Conservation (phyloP, 2,797 vertebrate species). For the Poecilia picta region DNA sequence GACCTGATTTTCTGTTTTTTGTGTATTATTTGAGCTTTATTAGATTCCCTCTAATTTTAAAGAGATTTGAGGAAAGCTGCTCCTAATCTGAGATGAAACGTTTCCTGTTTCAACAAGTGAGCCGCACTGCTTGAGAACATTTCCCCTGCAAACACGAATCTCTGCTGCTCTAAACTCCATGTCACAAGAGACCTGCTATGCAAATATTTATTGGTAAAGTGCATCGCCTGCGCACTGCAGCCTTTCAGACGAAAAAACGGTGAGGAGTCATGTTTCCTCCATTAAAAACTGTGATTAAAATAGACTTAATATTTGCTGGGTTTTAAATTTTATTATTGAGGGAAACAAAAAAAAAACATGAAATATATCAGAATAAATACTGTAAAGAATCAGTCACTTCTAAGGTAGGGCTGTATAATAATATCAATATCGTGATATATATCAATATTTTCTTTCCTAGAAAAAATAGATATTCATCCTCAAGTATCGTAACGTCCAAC, state of each 20-base stretch:
- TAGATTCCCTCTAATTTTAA: conserved; percentile 56
- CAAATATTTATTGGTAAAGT: conserved; percentile 43
- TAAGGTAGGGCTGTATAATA: no score
- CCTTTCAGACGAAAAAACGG: not conserved
- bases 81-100: conserved; percentile 50
- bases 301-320: not conserved
- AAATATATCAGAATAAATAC: not conserved
- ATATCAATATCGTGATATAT: no score
- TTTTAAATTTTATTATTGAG: not conserved
- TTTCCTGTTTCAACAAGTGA: conserved; percentile 46
- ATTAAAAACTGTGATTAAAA: not conserved
- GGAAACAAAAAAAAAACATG: not conserved
- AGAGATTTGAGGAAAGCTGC: conserved; percentile 48
- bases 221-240: not conserved
- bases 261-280: no score
- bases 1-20: conserved; percentile 30
- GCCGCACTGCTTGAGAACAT: conserved; percentile 34
- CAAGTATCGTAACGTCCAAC: no score
- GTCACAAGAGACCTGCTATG: conserved; percentile 4
- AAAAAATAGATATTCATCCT: no score
- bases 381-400: not conserved
- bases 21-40: conserved; percentile 29
- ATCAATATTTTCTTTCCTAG: no score
- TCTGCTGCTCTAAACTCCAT: conserved; percentile 17
- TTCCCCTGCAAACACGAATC: conserved; percentile 19